These are phyloP conservation scores for Drosophila cracens DNA, from an alignment of 2,888 invertebrate genomes.

Conservation along the genomic window DNA sequence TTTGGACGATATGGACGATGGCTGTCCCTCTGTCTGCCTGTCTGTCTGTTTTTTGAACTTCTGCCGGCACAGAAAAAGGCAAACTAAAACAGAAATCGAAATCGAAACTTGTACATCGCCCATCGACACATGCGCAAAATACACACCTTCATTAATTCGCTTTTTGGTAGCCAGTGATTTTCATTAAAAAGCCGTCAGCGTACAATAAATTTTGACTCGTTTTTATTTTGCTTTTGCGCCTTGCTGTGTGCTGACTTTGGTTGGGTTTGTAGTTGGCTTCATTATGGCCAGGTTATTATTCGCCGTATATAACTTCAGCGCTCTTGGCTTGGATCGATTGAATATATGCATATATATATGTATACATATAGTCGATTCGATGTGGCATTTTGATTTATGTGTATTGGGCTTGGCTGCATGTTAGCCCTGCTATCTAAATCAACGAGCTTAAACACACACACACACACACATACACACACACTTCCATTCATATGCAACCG, in stretches of 20 bases:
- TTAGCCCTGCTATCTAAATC: constrained; percentile 42
- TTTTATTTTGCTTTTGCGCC: constrained; percentile 57
- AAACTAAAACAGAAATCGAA: constrained; percentile 24
- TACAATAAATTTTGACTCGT: constrained; percentile 75
- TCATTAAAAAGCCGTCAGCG: constrained; percentile 81
- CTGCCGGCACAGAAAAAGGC: constrained; percentile 49
- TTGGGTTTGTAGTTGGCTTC: constrained; percentile 55
- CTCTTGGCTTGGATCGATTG: constrained; percentile 41
- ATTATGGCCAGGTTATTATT: constrained; percentile 55
- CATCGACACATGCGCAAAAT: constrained; percentile 54
- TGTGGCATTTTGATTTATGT: constrained; percentile 66
- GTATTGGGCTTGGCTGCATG: constrained; percentile 19
- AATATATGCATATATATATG: constrained; percentile 5
- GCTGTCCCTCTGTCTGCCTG: constrained; percentile 12
- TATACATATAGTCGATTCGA: constrained; percentile 4
- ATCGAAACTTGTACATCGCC: constrained; percentile 42
- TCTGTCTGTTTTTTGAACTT: constrained; percentile 61
- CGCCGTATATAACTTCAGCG: constrained; percentile 70
- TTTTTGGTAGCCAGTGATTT: constrained; percentile 77
- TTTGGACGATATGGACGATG: constrained; percentile 20
- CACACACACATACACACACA: not conserved
- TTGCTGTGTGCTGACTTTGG: constrained; percentile 61
- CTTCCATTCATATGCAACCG: constrained; percentile 22
- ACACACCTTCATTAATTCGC: constrained; percentile 71
- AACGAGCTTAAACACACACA: constrained; percentile 46